Conservation (phyloP, 2,888 invertebrate species). For the Drosophila mimica region DNA sequence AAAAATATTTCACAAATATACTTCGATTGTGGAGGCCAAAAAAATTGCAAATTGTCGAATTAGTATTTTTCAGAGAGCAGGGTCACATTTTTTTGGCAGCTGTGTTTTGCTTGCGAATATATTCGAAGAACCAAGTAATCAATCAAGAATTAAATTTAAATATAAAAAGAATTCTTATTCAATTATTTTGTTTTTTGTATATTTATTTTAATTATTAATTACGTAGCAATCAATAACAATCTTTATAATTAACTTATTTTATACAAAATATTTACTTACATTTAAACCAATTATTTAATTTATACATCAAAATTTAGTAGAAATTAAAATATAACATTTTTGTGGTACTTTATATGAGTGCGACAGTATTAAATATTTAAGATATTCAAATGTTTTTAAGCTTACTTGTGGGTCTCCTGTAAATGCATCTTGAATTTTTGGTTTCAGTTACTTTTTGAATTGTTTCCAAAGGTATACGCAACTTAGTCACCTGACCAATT, state of each 20-base stretch:
- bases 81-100: background rate
- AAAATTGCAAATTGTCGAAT: background rate
- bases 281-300: background rate
- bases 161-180: background rate
- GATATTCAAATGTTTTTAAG: background rate
- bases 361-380: background rate
- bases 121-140: background rate
- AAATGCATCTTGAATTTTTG: conserved; percentile 58
- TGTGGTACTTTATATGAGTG: background rate
- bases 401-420: conserved; percentile 63
- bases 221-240: too few relatives aligned
- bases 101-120: background rate
- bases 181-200: background rate
- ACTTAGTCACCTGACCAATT: conserved; percentile 11
- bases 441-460: background rate
- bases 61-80: background rate
- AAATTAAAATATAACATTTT: background rate
- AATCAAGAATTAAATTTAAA: background rate
- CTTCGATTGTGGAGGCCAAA: background rate
- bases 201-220: background rate
- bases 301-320: background rate
- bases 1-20: background rate
- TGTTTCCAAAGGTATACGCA: background rate
- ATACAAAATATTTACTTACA: background rate
- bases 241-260: background rate